Evolutionary conservation across 2,888 invertebrate species (phyloP), one percentile per base, ranked within the genome.

Genomic region (Chesias legatella): DNA sequence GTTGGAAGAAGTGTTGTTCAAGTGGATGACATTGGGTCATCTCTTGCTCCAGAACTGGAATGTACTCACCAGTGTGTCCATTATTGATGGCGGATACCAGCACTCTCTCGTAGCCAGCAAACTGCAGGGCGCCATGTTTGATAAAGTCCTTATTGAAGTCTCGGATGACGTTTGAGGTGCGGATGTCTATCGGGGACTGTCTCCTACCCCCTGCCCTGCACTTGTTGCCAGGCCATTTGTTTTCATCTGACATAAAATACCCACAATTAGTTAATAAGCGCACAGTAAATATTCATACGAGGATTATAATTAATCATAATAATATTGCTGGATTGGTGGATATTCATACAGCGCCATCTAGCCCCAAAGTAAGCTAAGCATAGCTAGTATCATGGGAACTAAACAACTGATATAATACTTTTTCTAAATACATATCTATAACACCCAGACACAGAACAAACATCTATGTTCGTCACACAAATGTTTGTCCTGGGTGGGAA

Each of bases 1-100:
- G n/a, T n/a, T n/a, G n/a, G n/a, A n/a, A n/a, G n/a, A n/a, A n/a
- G n/a, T n/a, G n/a, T 17, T 17, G 13, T 3, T 17, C 3, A 17
- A 2, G 13, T 17, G 3, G 5, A 3, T 3, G 13, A 17, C 13
- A 3, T 3, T 17, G 5, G 13, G 13, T 7, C 28, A 10, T 10
- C 6, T 23, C 10, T 23, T 23, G 6, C 7, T 6, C 7, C 11
- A 21, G 6, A 3, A 6, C 3, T 1, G 10, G 6, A 5, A 1
- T 1, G 3, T 3, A 8, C 75, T 76, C 79, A 94, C 94, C 90
- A 31, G 93, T 91, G 56, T 93, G 93, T 6, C 94, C 94, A 63
- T 92, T 93, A 63, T 94, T 94, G 43, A 88, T 82, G 0, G 92
- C 88, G 0, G 90, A 89, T 7, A 81, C 60, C 21, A 88, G 77